Percentiles rank a stretch among this genome's conserved stretches.
These are phyloP conservation scores for Apolygus lucorum DNA, from an alignment of 1,140 invertebrate genomes.

Conservation along the genomic window DNA sequence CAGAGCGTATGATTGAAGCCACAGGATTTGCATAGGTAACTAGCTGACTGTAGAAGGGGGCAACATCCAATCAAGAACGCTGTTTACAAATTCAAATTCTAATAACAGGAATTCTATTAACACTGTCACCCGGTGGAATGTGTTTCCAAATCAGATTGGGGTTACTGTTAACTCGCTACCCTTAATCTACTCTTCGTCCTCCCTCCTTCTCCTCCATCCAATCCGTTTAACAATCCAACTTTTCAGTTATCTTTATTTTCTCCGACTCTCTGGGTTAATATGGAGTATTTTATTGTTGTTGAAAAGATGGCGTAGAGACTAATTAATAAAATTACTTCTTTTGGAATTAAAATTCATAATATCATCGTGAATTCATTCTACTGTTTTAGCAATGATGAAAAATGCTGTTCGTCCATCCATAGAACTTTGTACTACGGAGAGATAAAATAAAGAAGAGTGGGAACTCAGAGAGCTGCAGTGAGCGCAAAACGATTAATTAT, in stretches of 20 bases:
- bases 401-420: too few relatives aligned
- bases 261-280: slow-evolving; percentile 4
- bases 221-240: not conserved
- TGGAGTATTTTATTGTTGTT: too few relatives aligned
- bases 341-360: too few relatives aligned
- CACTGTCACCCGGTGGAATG: slow-evolving; percentile 20
- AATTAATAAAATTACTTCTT: too few relatives aligned
- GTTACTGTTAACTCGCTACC: slow-evolving; percentile 6
- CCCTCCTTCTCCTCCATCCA: not conserved
- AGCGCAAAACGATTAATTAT: too few relatives aligned
- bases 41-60: slow-evolving; percentile 15
- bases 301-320: too few relatives aligned
- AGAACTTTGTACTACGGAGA: too few relatives aligned
- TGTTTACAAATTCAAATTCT: slow-evolving; percentile 24
- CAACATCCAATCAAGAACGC: slow-evolving; percentile 21
- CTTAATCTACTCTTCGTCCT: not conserved
- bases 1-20: slow-evolving; percentile 17
- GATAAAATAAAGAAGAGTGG: too few relatives aligned
- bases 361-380: too few relatives aligned
- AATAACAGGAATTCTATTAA: slow-evolving; percentile 23
- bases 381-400: too few relatives aligned
- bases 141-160: slow-evolving; percentile 18
- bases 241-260: not conserved
- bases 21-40: slow-evolving; percentile 23
- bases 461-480: too few relatives aligned